These are phyloP conservation scores for Abscondita cerata DNA, from an alignment of 2,888 invertebrate species.

Conservation along the genomic window DNA sequence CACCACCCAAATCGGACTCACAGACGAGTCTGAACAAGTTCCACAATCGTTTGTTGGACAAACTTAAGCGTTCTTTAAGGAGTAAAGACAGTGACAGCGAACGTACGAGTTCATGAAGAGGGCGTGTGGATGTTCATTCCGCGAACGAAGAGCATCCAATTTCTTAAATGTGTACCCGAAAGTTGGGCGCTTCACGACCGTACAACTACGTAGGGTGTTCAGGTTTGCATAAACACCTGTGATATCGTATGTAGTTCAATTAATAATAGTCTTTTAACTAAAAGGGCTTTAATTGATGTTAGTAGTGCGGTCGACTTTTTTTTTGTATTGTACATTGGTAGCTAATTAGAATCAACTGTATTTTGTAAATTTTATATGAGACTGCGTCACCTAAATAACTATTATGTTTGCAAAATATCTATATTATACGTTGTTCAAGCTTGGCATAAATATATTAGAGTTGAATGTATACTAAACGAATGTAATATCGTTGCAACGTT, in stretches of 20 bases:
- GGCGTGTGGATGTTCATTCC: slow-evolving; percentile 22
- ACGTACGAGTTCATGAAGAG: slow-evolving; percentile 34
- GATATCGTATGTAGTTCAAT: slow-evolving; percentile 42
- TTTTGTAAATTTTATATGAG: slow-evolving; percentile 19
- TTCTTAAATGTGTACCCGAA: slow-evolving; percentile 21
- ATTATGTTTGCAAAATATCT: slow-evolving; percentile 14
- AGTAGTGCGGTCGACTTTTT: slow-evolving; percentile 22
- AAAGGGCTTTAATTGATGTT: slow-evolving; percentile 26
- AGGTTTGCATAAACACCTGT: slow-evolving; percentile 41
- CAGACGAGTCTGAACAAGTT: slow-evolving; percentile 75
- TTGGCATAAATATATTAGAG: slow-evolving; percentile 19
- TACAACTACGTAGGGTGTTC: slow-evolving; percentile 40
- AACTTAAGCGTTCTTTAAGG: slow-evolving; percentile 75
- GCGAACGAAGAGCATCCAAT: slow-evolving; percentile 13
- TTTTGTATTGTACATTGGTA: slow-evolving; percentile 8
- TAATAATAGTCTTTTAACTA: slow-evolving; percentile 7
- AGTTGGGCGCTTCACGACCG: slow-evolving; percentile 29
- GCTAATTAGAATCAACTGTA: not conserved
- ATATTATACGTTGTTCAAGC: slow-evolving; percentile 23
- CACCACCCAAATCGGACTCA: slow-evolving; percentile 67
- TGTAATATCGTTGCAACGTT: slow-evolving; percentile 1
- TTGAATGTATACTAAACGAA: slow-evolving; percentile 16
- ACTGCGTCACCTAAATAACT: slow-evolving; percentile 7
- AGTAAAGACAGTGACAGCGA: slow-evolving; percentile 56
- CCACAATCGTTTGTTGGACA: slow-evolving; percentile 81